Evolutionary conservation across 1,140 invertebrate species (phyloP), one percentile per base, ranked within the genome.

Genomic region (Andrena cerasifolii): DNA sequence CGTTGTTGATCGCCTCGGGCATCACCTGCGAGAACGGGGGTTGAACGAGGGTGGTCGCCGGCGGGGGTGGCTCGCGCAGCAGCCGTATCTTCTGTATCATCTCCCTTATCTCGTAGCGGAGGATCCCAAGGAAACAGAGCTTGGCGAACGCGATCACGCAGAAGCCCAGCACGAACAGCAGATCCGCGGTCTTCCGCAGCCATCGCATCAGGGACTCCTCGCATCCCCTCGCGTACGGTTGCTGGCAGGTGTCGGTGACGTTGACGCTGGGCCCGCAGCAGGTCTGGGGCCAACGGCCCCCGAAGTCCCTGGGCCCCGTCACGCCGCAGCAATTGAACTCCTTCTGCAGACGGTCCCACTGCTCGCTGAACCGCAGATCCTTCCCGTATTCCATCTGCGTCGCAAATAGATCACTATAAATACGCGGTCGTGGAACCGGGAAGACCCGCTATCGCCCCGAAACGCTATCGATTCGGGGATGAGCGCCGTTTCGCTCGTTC

Each of bases 91-190:
- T 98, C 88, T 98, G 96, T 84, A 98, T 97, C 97, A 97, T 97
- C 89, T 97, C 97, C 63, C 95, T 94, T 84, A 97, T 97, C 92
- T 97, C 96, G 91, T 97, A 97, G 71, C 95, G 93, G 45, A 98
- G 93, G 85, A 98, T 98, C 33, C 96, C 97, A 40, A 98, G 94
- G 93, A 98, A 98, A 93, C 97, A 98, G 82, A 98, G 93, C 92
- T 98, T 98, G 58, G 97, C 94, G 92, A 98, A 98, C 71, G 97
- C 96, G 76, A 98, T 96, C 47, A 98, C 97, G 91, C 97, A 98
- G 90, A 97, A 98, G 10, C 97, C 97, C 56, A 98, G 90, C 24
- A 98, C 96, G 85, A 97, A 97, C 10, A 98, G 94, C 33, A 96
- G 92, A 85, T 97, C 96, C 8, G 96, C 96, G 7, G 96, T 96